phyloP scores from a whole-genome alignment of 2,797 vertebrate species.

The Peromyscus attwateri region DNA sequence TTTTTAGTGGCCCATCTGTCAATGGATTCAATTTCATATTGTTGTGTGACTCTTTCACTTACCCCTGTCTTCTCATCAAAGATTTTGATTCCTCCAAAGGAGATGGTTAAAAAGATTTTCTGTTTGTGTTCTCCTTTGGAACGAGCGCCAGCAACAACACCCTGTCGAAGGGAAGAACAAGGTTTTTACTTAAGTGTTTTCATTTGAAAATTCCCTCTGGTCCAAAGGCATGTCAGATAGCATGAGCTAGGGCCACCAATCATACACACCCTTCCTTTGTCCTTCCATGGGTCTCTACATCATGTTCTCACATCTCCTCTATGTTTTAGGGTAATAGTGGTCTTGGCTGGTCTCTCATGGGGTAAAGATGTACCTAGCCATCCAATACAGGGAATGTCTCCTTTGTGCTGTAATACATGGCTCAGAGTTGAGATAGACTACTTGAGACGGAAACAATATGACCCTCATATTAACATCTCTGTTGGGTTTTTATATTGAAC shows the following conservation, averaged over 20 bases:
- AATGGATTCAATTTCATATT: slow-evolving; percentile 61
- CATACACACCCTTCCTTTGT: rapidly evolving
- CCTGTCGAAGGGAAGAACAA: slow-evolving; percentile 90
- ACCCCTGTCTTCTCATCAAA: slow-evolving; percentile 99
- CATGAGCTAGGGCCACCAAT: slow-evolving; percentile 17
- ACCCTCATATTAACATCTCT: neutral
- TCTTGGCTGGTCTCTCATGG: neutral
- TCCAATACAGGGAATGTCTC: neutral
- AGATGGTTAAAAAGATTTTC: slow-evolving; percentile 98
- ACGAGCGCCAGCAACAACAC: slow-evolving; percentile 95
- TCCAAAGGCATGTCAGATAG: slow-evolving; percentile 57
- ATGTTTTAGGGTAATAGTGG: neutral
- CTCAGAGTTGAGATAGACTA: neutral
- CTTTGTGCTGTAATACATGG: neutral
- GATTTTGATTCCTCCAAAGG: slow-evolving; percentile 99
- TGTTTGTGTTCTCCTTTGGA: slow-evolving; percentile 99
- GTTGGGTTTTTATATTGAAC: neutral
- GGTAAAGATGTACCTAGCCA: neutral
- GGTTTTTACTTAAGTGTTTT: slow-evolving; percentile 72
- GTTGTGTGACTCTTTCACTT: slow-evolving; percentile 86
- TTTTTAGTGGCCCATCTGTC: slow-evolving; percentile 69
- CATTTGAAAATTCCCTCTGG: slow-evolving; percentile 67
- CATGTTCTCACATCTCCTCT: neutral
- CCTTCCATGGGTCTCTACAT: neutral
- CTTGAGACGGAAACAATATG: neutral